A percentile compares a stretch with the other conserved stretches of the same genome.
Conservation (phyloP, 2,797 vertebrate genomes). For the Tauraco hartlaubi region DNA sequence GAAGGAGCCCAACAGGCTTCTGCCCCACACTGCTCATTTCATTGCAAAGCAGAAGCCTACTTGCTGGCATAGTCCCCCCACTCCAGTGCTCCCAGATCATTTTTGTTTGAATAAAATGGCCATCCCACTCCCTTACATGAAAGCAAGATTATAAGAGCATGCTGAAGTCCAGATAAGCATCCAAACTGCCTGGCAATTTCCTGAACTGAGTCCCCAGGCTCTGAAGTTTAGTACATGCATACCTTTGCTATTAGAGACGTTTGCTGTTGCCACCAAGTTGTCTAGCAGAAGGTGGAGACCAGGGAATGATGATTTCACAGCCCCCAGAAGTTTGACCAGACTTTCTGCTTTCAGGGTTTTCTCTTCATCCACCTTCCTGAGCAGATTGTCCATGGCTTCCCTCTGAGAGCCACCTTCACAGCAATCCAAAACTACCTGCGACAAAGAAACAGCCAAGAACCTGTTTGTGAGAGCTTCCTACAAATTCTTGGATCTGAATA, state of each 20-base stretch:
- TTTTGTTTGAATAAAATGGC: not conserved
- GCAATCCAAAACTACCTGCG: conserved; percentile 85
- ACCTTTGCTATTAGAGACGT: conserved; percentile 58
- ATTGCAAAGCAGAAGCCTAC: not conserved
- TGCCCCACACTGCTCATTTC: not conserved
- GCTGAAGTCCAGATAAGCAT: not conserved
- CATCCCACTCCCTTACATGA: not conserved
- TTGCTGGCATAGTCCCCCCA: not conserved
- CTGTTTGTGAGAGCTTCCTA: not conserved
- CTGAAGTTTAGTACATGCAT: not conserved
- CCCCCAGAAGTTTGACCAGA: conserved; percentile 80
- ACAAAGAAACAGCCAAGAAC: conserved; percentile 30
- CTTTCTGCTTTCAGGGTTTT: conserved; percentile 78
- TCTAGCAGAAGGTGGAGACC: conserved; percentile 77
- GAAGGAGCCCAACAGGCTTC: not conserved
- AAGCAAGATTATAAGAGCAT: not conserved
- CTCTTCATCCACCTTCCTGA: conserved; percentile 78
- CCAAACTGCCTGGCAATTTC: not conserved
- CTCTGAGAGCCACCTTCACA: conserved; percentile 77
- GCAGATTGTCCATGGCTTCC: conserved; percentile 75
- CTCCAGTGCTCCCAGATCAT: not conserved
- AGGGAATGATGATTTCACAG: conserved; percentile 71
- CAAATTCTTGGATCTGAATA: not conserved
- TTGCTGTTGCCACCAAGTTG: conserved; percentile 33
- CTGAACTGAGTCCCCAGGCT: not conserved